A percentile compares a stretch with the other conserved stretches of the same genome.
Evolutionary conservation across 2,797 vertebrate species (phyloP).

Genomic region (Leptoclinus maculatus): DNA sequence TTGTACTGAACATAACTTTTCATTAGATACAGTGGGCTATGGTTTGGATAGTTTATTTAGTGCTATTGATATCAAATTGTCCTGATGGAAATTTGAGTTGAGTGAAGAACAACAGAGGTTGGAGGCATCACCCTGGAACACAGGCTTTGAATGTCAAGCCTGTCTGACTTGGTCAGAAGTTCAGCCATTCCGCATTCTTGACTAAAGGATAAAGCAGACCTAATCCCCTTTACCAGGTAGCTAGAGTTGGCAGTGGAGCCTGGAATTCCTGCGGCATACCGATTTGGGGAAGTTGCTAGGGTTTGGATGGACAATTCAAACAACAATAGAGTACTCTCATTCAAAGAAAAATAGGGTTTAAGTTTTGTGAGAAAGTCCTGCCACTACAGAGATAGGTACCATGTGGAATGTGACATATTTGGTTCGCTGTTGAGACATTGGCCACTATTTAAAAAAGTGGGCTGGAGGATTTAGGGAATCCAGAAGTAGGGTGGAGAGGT

Average conservation of each 20-base stretch:
- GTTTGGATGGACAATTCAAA: slow-evolving; percentile 79
- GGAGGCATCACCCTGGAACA: slow-evolving; percentile 70
- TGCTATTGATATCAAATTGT: slow-evolving; percentile 54
- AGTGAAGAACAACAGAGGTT: slow-evolving; percentile 45
- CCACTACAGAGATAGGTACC: slow-evolving; percentile 72
- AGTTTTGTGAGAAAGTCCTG: slow-evolving; percentile 83
- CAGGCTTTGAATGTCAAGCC: slow-evolving; percentile 76
- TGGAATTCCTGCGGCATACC: slow-evolving; percentile 90
- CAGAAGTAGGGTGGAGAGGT: slow-evolving; percentile 43
- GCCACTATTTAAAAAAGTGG: slow-evolving; percentile 42
- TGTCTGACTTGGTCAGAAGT: slow-evolving; percentile 84
- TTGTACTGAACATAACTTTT: neutral
- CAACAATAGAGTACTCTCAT: slow-evolving; percentile 81
- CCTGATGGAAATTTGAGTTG: slow-evolving; percentile 42
- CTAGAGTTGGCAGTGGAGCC: slow-evolving; percentile 84
- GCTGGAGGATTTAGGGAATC: slow-evolving; percentile 25
- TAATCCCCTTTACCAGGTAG: slow-evolving; percentile 93
- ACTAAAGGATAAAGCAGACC: slow-evolving; percentile 88
- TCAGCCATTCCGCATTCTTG: slow-evolving; percentile 90
- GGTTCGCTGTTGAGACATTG: slow-evolving; percentile 56
- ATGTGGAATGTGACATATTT: slow-evolving; percentile 78
- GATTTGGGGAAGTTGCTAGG: slow-evolving; percentile 87
- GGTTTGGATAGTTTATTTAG: slow-evolving; percentile 30
- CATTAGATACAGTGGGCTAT: slow-evolving; percentile 1
- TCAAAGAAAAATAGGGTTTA: slow-evolving; percentile 83